phyloP scores from a whole-genome alignment of 2,888 invertebrate species.

The Polyploca ridens region DNA sequence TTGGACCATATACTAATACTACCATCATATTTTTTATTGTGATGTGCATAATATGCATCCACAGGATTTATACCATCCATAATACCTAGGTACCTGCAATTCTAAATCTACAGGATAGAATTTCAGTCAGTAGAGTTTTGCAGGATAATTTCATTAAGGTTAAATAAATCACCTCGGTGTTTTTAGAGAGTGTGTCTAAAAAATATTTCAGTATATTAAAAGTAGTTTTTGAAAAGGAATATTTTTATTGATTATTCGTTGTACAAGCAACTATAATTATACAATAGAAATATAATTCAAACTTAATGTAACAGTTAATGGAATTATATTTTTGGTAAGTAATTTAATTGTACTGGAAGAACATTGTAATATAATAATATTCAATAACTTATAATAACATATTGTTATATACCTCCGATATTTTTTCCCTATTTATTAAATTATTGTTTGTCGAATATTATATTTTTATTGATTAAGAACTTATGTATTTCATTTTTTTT shows the following conservation, averaged over 20 bases:
- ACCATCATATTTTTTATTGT: no score
- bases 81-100: no score
- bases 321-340: conserved; percentile 32
- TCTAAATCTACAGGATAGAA: no score
- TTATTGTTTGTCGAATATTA: no score
- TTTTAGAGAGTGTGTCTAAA: not conserved
- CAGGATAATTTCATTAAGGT: no score
- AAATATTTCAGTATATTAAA: not conserved
- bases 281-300: conserved; percentile 52
- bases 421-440: no score
- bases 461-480: not conserved
- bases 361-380: conserved; percentile 37
- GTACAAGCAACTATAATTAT: conserved; percentile 69
- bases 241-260: conserved; percentile 65
- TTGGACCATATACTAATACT: no score
- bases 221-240: conserved; percentile 22
- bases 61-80: no score
- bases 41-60: no score
- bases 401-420: not conserved
- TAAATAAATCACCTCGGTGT: no score
- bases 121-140: no score
- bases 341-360: conserved; percentile 61
- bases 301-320: conserved; percentile 47
- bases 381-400: conserved; percentile 15
- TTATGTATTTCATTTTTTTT: not conserved